A percentile compares a stretch with the other conserved stretches of the same genome.
Conservation (phyloP, 2,113 vertebrate genomes). For the Muntiacus reevesi region DNA sequence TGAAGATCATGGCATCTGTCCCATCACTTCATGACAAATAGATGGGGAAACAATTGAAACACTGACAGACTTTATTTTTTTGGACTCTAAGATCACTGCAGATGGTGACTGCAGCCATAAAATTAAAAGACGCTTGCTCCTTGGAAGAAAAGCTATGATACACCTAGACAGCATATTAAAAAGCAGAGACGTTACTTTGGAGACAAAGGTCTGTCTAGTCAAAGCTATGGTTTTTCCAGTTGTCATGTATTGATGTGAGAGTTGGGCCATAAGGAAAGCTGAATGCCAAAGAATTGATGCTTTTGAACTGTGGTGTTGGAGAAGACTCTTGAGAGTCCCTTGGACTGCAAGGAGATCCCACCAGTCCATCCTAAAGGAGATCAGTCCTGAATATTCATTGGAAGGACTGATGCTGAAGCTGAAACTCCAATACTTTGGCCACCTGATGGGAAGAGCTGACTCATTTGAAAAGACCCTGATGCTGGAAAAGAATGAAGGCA, state of each 20-base stretch:
- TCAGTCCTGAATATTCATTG: background rate
- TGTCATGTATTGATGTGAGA: background rate
- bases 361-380: background rate
- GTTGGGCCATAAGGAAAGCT: background rate
- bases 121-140: background rate
- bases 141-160: background rate
- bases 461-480: background rate
- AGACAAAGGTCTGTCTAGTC: background rate
- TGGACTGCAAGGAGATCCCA: background rate
- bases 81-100: background rate
- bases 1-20: background rate
- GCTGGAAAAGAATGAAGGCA: background rate
- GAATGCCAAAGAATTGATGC: background rate
- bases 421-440: background rate
- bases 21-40: background rate
- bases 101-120: background rate
- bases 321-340: background rate
- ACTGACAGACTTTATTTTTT: background rate
- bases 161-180: background rate
- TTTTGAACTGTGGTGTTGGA: background rate
- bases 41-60: background rate
- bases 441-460: background rate
- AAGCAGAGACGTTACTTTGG: background rate
- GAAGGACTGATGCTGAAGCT: background rate
- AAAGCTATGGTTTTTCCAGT: background rate